A percentile compares a stretch with the other conserved stretches of the same genome.
phyloP scores from a whole-genome alignment of 2,797 vertebrate genomes.

The Sebastes iracundus region DNA sequence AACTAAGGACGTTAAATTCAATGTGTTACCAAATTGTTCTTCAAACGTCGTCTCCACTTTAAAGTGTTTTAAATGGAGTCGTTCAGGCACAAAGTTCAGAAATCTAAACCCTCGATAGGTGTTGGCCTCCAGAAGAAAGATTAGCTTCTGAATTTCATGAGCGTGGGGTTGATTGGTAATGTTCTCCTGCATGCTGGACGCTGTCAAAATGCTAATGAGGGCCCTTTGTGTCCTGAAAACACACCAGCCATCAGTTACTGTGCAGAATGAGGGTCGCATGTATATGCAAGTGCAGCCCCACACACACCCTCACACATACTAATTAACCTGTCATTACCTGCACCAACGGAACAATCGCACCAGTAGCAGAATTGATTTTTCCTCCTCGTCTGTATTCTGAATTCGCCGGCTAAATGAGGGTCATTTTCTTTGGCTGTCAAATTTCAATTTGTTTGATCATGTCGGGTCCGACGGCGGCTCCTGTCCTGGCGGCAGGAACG shows the following conservation, averaged over 20 bases:
- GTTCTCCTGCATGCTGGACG: conserved; percentile 15
- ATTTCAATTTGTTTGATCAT: conserved; percentile 36
- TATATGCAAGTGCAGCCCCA: background rate
- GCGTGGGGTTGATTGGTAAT: conserved; percentile 42
- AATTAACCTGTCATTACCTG: conserved; percentile 60
- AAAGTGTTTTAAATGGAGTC: background rate
- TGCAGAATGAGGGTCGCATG: background rate
- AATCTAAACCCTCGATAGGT: background rate
- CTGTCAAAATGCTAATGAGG: conserved; percentile 62
- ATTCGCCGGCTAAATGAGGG: conserved; percentile 13
- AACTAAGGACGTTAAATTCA: background rate
- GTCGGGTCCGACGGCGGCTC: background rate
- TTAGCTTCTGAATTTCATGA: conserved; percentile 19
- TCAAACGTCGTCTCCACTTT: background rate
- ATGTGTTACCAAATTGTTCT: background rate
- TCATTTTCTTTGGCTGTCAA: conserved; percentile 27
- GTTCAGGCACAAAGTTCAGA: background rate
- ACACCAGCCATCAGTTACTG: conserved; percentile 23
- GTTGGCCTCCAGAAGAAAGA: conserved; percentile 11
- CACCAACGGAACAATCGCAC: conserved; percentile 18
- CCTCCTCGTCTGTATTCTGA: background rate
- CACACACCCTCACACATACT: conserved; percentile 28
- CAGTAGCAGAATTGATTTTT: conserved; percentile 24
- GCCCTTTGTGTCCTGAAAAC: conserved; percentile 5
- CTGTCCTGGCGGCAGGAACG: background rate